A percentile compares a stretch with the other conserved stretches of the same genome.
phyloP scores from a whole-genome alignment of 2,797 vertebrate species.

The Scomberomorus guttatus region DNA sequence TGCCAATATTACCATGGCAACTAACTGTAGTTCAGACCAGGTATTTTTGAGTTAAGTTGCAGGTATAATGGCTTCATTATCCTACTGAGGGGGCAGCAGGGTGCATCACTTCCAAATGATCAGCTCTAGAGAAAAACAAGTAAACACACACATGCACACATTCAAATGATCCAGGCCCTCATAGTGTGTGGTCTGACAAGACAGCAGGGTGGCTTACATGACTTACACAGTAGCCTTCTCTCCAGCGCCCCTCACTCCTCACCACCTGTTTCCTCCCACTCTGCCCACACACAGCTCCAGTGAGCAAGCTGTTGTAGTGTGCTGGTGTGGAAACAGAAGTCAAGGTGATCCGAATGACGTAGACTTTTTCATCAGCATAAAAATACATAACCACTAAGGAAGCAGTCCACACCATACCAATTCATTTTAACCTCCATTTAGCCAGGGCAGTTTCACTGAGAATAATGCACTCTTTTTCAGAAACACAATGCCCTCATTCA shows the following conservation, averaged over 20 bases:
- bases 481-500: not conserved
- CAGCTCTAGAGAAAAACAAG: slow-evolving; percentile 22
- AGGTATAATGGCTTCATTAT: not conserved
- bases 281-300: slow-evolving; percentile 29
- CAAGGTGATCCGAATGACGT: slow-evolving; percentile 20
- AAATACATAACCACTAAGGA: not conserved
- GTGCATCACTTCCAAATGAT: slow-evolving; percentile 19
- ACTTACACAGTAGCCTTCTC: slow-evolving; percentile 32
- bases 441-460: no score
- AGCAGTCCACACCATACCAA: not conserved
- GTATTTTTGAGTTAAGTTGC: not conserved
- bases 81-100: not conserved
- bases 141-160: not conserved
- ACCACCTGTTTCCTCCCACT: slow-evolving; percentile 50
- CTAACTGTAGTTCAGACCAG: not conserved
- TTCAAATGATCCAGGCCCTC: slow-evolving; percentile 11
- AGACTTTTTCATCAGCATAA: not conserved
- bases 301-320: not conserved
- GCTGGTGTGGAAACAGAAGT: slow-evolving; percentile 29
- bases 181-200: slow-evolving; percentile 32
- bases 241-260: slow-evolving; percentile 32
- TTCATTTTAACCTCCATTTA: not conserved
- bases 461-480: not conserved
- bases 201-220: slow-evolving; percentile 49
- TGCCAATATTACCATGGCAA: slow-evolving; percentile 2